Evolutionary conservation across 2,113 vertebrate genomes (phyloP).

Genomic region (Sylvilagus bachmani): DNA sequence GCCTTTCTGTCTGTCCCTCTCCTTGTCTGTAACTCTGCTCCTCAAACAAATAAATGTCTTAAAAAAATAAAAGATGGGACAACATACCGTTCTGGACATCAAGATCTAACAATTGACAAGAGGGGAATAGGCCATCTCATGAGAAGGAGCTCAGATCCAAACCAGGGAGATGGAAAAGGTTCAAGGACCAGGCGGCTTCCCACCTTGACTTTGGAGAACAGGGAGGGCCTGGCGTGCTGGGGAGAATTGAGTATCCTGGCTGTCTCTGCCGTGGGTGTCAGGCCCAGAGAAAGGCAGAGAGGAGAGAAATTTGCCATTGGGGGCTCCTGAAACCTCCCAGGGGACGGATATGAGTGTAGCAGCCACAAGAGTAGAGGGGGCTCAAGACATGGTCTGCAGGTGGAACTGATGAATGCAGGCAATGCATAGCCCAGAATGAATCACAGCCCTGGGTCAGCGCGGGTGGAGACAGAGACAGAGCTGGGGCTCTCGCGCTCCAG

Average conservation of each 20-base stretch:
- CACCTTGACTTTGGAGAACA: background rate
- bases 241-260: background rate
- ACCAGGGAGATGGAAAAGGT: background rate
- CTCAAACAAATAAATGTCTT: too few relatives aligned
- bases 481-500: too few relatives aligned
- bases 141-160: background rate
- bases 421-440: background rate
- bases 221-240: background rate
- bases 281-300: too few relatives aligned
- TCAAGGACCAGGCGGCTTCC: background rate
- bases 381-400: background rate
- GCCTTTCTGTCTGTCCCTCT: too few relatives aligned
- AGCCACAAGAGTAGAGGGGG: background rate
- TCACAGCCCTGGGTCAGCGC: background rate
- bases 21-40: too few relatives aligned
- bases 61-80: too few relatives aligned
- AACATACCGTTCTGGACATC: too few relatives aligned
- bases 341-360: background rate
- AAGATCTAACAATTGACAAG: too few relatives aligned
- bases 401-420: background rate
- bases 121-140: accelerated
- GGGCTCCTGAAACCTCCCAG: background rate
- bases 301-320: background rate
- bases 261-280: background rate
- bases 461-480: too few relatives aligned